Conservation (phyloP, 2,888 invertebrate species). For the Drosophila picticornis region DNA sequence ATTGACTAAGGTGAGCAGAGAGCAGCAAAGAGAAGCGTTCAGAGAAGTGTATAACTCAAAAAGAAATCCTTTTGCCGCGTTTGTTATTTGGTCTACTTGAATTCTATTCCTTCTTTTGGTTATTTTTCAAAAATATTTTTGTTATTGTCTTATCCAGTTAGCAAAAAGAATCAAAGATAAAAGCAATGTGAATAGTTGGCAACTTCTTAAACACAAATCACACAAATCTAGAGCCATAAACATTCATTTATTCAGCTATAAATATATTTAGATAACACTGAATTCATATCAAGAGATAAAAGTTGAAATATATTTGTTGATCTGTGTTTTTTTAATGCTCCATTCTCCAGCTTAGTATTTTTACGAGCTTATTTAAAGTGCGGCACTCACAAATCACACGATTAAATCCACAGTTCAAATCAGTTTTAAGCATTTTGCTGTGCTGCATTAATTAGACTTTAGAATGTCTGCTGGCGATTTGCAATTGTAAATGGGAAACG, state of each 20-base stretch:
- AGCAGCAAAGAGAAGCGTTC: background rate
- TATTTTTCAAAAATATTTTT: background rate
- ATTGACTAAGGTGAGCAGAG: constrained; percentile 2
- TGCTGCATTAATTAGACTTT: constrained; percentile 27
- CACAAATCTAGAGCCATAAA: background rate
- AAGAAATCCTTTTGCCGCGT: no score
- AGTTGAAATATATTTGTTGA: background rate
- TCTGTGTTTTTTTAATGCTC: background rate
- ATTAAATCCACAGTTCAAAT: constrained; percentile 1
- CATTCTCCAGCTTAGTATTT: background rate
- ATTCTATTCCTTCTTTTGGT: background rate
- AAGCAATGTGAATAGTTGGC: background rate
- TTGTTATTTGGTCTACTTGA: background rate
- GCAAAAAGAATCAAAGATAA: background rate
- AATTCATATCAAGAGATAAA: background rate
- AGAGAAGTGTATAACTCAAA: background rate
- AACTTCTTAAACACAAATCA: background rate
- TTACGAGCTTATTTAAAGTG: constrained; percentile 7
- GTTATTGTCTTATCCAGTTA: background rate
- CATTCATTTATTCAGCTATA: background rate
- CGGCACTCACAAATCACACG: constrained; percentile 6
- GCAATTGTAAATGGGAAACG: constrained; percentile 34
- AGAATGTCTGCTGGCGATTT: constrained; percentile 22
- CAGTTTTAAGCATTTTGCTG: background rate
- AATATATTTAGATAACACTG: background rate